Evolutionary conservation across 1,140 invertebrate genomes (phyloP).

Genomic region (Gryllus bimaculatus): DNA sequence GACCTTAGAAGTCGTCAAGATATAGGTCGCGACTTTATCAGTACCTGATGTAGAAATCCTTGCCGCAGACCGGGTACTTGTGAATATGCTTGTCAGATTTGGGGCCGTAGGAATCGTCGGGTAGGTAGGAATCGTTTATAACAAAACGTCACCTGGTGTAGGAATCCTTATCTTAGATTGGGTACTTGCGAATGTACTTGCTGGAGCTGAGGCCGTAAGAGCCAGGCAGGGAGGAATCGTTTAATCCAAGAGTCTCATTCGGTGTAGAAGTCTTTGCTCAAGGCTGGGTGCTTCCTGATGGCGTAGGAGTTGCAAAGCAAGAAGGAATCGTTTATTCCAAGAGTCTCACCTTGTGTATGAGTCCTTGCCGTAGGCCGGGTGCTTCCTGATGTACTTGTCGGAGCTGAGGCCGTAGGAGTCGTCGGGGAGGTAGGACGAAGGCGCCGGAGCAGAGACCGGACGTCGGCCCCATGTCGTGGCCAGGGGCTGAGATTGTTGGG

Average conservation of each 20-base stretch:
- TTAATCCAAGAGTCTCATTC: no score
- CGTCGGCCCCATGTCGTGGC: background rate
- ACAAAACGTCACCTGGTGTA: no score
- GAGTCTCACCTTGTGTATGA: background rate
- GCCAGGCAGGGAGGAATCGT: background rate
- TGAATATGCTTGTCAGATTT: slow-evolving; percentile 14
- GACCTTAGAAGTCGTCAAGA: slow-evolving; percentile 15
- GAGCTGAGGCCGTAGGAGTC: slow-evolving; percentile 14
- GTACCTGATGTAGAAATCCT: background rate
- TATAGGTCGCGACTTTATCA: background rate
- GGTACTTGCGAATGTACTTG: slow-evolving; percentile 9
- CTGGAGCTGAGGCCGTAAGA: no score
- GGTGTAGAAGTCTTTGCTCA: background rate
- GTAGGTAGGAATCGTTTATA: background rate
- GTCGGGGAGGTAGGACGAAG: background rate
- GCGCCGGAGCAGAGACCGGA: background rate
- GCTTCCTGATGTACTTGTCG: slow-evolving; percentile 17
- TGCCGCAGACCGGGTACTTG: background rate
- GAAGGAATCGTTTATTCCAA: background rate
- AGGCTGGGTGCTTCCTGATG: slow-evolving; percentile 13
- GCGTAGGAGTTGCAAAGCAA: slow-evolving; percentile 13
- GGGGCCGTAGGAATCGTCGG: slow-evolving; percentile 12
- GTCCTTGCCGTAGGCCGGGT: background rate
- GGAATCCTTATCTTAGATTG: background rate
- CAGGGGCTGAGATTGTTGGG: no score